Evolutionary conservation across 2,888 invertebrate species (phyloP).

Genomic region (Colletes collaris): DNA sequence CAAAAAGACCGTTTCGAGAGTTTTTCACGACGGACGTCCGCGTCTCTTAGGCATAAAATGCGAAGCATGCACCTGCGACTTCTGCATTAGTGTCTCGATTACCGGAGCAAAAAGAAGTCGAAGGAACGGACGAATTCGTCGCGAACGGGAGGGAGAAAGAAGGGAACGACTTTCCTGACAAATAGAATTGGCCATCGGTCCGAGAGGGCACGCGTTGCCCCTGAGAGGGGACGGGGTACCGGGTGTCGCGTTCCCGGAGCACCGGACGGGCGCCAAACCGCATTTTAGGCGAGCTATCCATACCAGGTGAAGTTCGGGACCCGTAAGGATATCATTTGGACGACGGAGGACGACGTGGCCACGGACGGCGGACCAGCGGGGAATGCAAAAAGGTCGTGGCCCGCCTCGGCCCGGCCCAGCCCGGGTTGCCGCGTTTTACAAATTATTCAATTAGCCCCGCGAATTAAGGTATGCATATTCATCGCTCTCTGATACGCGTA

Average conservation of each 20-base stretch:
- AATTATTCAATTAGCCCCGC: conserved; percentile 83
- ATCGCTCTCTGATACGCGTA: conserved; percentile 80
- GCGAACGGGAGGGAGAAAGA: neutral
- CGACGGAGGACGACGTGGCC: conserved; percentile 36
- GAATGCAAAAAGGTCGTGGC: conserved; percentile 77
- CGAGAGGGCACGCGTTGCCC: conserved; percentile 34
- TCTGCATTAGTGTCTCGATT: neutral
- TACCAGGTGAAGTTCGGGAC: conserved; percentile 62
- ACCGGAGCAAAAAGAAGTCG: neutral
- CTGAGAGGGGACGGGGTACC: neutral
- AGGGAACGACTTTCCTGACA: conserved; percentile 38
- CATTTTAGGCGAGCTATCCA: conserved; percentile 77
- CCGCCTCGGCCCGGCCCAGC: conserved; percentile 47
- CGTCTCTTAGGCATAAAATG: neutral
- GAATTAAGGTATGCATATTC: conserved; percentile 83
- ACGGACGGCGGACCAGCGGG: conserved; percentile 15
- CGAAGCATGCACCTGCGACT: neutral
- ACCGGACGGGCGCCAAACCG: conserved; percentile 63
- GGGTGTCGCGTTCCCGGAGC: conserved; percentile 52
- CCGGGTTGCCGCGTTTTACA: conserved; percentile 79
- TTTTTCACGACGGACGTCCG: too few relatives aligned
- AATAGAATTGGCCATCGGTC: conserved; percentile 43
- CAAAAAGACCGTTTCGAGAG: too few relatives aligned
- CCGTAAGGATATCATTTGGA: conserved; percentile 69
- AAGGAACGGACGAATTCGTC: conserved; percentile 8